Evolutionary conservation across 1,140 invertebrate species (phyloP).

Genomic region (Lerema accius): DNA sequence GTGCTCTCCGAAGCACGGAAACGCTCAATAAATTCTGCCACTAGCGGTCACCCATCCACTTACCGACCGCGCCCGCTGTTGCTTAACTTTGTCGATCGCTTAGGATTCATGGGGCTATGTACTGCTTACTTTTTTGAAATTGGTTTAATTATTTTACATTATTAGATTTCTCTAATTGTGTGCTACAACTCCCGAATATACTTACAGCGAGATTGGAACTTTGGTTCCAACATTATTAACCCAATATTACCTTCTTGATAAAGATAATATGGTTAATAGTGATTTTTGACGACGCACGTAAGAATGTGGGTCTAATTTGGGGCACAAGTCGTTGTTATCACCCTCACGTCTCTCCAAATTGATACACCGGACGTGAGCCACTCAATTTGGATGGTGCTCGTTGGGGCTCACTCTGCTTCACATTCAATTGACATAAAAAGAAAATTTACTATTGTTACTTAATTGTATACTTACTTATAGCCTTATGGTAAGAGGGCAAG

Average conservation of each 20-base stretch:
- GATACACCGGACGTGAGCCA: slow-evolving; percentile 26
- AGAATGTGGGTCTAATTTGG: slow-evolving; percentile 24
- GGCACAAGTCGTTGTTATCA: slow-evolving; percentile 19
- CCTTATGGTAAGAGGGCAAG: no score
- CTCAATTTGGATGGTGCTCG: slow-evolving; percentile 26
- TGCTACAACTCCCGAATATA: no score
- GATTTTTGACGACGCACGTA: slow-evolving; percentile 23
- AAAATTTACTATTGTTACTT: not conserved
- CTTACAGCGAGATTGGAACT: not conserved
- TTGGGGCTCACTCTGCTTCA: slow-evolving; percentile 15
- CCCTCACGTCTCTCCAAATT: slow-evolving; percentile 25
- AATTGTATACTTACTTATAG: not conserved
- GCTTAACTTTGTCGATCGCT: no score
- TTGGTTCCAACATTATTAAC: not conserved
- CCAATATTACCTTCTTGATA: not conserved
- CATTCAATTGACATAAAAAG: slow-evolving; percentile 11
- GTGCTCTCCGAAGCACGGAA: no score
- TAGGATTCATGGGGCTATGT: no score
- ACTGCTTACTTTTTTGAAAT: no score
- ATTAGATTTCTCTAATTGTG: no score
- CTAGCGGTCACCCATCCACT: no score
- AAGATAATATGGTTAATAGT: not conserved
- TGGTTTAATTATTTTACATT: no score
- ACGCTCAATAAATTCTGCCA: no score
- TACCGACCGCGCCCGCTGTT: no score